Conservation (phyloP, 2,888 invertebrate species). For the Elysia crispata region DNA sequence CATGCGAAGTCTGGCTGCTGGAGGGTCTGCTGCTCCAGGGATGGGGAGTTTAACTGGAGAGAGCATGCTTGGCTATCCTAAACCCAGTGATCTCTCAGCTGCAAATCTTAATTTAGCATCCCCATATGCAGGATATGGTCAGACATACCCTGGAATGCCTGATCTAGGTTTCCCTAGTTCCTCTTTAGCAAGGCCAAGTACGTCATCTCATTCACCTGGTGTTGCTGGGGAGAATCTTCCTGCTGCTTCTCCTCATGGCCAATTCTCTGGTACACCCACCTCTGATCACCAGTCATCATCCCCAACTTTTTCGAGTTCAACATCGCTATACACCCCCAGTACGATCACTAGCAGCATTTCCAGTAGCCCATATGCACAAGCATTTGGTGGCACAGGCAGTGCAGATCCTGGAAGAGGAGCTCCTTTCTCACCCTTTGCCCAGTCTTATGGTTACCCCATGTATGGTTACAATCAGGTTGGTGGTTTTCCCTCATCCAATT, state of each 20-base stretch:
- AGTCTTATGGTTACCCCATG: constrained; percentile 48
- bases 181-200: constrained; percentile 33
- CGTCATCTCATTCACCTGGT: constrained; percentile 41
- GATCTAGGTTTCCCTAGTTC: constrained; percentile 42
- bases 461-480: constrained; percentile 48
- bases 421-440: constrained; percentile 44
- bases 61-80: constrained; percentile 40
- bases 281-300: constrained; percentile 46
- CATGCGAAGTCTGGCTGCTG: constrained; percentile 34
- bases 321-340: constrained; percentile 46
- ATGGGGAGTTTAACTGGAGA: constrained; percentile 43
- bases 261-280: constrained; percentile 46
- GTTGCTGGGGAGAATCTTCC: constrained; percentile 41
- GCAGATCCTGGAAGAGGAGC: constrained; percentile 29
- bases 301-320: constrained; percentile 40
- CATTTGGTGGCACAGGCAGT: constrained; percentile 43
- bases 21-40: constrained; percentile 33
- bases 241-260: constrained; percentile 48
- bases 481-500: constrained; percentile 43
- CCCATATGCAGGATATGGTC: constrained; percentile 44
- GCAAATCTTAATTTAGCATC: constrained; percentile 46
- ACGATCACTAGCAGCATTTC: constrained; percentile 41
- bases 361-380: constrained; percentile 49
- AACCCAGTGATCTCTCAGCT: constrained; percentile 41
- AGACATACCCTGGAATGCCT: constrained; percentile 45